phyloP scores from a whole-genome alignment of 1,140 invertebrate species.

The Goniozus legneri region DNA sequence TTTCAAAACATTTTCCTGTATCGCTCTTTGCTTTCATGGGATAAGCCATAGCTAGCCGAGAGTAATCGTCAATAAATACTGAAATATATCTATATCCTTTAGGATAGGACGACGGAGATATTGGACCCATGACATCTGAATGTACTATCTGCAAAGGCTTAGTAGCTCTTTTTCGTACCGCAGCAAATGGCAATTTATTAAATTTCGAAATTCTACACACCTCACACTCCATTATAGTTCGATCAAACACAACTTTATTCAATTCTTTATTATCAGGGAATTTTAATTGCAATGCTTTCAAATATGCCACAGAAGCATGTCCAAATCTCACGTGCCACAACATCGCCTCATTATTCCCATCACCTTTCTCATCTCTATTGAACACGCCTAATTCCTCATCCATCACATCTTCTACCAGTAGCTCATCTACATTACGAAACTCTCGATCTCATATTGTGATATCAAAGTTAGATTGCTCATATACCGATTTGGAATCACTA shows the following conservation, averaged over 20 bases:
- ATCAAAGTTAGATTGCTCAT: conserved; percentile 1
- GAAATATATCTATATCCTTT: neutral
- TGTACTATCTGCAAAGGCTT: neutral
- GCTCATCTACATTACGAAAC: neutral
- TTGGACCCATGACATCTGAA: neutral
- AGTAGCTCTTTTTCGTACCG: neutral
- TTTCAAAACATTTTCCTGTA: neutral
- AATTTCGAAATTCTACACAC: neutral
- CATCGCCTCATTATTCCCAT: conserved; percentile 1
- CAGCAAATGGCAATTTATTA: neutral
- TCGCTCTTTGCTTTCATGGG: conserved; percentile 1
- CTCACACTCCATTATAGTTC: neutral
- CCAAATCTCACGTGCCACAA: conserved; percentile 4
- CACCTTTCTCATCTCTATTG: neutral
- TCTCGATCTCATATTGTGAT: neutral
- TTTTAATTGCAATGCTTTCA: conserved; percentile 1
- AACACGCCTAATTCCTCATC: neutral
- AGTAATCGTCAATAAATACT: conserved; percentile 3
- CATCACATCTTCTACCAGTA: neutral
- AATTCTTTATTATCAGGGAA: conserved; percentile 6
- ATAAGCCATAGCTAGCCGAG: neutral
- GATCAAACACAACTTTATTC: neutral
- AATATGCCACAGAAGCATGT: neutral
- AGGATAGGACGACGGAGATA: neutral
- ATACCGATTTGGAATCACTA: too few relatives aligned